Evolutionary conservation across 2,113 vertebrate species (phyloP), one percentile per base, ranked within the genome.

Genomic region (Tychaedon coryphoeus): DNA sequence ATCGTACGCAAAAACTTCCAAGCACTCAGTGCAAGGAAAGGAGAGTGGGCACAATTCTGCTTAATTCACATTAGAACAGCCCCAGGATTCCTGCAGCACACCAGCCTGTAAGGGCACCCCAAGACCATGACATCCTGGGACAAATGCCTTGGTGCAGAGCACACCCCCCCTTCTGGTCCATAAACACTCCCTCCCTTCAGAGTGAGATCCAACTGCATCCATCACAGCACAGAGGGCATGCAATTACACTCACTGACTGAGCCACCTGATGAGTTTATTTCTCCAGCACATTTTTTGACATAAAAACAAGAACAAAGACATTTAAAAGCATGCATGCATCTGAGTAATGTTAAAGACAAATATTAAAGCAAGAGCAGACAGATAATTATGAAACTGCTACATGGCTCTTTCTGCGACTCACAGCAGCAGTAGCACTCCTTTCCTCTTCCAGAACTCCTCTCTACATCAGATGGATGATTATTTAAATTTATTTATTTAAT

Each of bases 401-500:
- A 66, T 19, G 14, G 10, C 26, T 77, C 45, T 69, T 84, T 84
- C 78, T 82, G 48, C 19, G 64, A 14, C 28, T 86, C 62, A 38
- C 10, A 26, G 14, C 54, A 90, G 2, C 61, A 88, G 1, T 60
- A 86, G 15, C 36, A 33, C 19, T 69, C 26, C 40, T 90, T 85
- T 34, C 14, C 61, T 69, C 62, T 76, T 45, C 45, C 28, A 77
- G 26, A 53, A 8, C 42, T 29, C 36, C 34, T 34, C 28, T 82
- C 66, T 57, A 43, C 56, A 80, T 78, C 48, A 93, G 38, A 66
- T 22, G 11, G 14, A 43, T 16, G 13, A 40, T 73, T 92, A 86
- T 92, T 92, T 84, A 87, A 92, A 93, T 61, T 19, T 9, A 48
- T 66, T 88, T 90, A 90, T 81, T 93, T 96, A 65, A 96, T 94